Conservation (phyloP, 2,888 invertebrate genomes). For the Pantelozetes paolii region DNA sequence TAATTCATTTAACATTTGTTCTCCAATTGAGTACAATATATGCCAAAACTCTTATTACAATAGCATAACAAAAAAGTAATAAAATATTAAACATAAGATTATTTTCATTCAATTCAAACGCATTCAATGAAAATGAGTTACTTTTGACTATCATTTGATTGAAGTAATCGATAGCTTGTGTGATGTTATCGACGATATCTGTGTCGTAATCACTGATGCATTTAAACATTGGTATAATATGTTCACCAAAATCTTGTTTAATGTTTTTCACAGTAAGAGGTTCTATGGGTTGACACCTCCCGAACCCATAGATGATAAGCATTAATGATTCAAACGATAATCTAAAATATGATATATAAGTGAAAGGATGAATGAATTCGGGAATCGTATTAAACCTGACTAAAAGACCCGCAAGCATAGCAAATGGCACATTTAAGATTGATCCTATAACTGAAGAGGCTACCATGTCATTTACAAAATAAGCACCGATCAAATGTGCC, state of each 20-base stretch:
- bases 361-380: constrained; percentile 82
- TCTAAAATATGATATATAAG: constrained; percentile 87
- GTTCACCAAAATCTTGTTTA: constrained; percentile 36
- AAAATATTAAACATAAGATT: constrained; percentile 18
- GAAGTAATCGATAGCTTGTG: constrained; percentile 16
- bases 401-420: constrained; percentile 93
- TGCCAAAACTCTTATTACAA: constrained; percentile 27
- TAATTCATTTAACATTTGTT: constrained; percentile 49
- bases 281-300: constrained; percentile 54
- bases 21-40: constrained; percentile 53
- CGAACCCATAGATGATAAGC: constrained; percentile 74
- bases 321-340: constrained; percentile 87
- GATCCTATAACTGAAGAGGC: constrained; percentile 38
- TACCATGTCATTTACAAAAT: constrained; percentile 37
- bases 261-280: constrained; percentile 18
- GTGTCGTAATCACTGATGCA: constrained; percentile 34
- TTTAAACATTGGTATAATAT: constrained; percentile 35
- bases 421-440: constrained; percentile 67
- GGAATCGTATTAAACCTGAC: constrained; percentile 95
- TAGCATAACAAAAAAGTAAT: constrained; percentile 20
- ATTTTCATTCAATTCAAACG: constrained; percentile 37
- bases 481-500: constrained; percentile 52
- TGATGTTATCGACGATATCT: constrained; percentile 22
- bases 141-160: constrained; percentile 30
- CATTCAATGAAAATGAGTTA: constrained; percentile 23